Evolutionary conservation across 2,113 vertebrate genomes (phyloP).

Genomic region (Xenus cinereus): DNA sequence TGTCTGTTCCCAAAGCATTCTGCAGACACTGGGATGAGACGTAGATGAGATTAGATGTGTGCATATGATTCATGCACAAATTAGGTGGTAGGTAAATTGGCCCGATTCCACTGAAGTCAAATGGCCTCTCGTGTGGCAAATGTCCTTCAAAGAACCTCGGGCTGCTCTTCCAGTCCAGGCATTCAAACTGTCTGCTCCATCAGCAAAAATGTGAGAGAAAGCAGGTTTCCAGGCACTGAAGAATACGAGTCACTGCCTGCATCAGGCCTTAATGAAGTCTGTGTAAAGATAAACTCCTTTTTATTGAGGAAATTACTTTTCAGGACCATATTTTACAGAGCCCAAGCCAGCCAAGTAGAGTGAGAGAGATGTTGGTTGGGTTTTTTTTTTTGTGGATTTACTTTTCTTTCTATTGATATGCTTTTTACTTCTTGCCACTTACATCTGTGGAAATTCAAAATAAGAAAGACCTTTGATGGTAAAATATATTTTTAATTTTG

Average conservation of each 20-base stretch:
- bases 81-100: not conserved
- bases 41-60: constrained; percentile 4
- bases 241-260: not conserved
- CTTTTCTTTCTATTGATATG: not conserved
- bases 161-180: not conserved
- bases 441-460: constrained; percentile 8
- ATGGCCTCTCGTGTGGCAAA: not conserved
- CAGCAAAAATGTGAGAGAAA: not conserved
- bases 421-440: not conserved
- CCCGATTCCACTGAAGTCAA: not conserved
- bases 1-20: not conserved
- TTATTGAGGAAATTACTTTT: not conserved
- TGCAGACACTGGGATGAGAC: not conserved
- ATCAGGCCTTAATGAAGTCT: not conserved
- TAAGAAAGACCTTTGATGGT: constrained; percentile 46
- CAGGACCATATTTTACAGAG: not conserved
- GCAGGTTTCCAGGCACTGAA: not conserved
- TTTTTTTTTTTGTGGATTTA: not conserved
- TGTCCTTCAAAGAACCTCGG: not conserved
- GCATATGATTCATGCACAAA: not conserved
- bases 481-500: constrained; percentile 84
- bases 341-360: not conserved
- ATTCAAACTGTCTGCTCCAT: not conserved
- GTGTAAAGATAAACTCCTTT: not conserved
- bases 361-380: not conserved